Evolutionary conservation across 2,888 invertebrate species (phyloP).

Genomic region (Capitulum mitella): DNA sequence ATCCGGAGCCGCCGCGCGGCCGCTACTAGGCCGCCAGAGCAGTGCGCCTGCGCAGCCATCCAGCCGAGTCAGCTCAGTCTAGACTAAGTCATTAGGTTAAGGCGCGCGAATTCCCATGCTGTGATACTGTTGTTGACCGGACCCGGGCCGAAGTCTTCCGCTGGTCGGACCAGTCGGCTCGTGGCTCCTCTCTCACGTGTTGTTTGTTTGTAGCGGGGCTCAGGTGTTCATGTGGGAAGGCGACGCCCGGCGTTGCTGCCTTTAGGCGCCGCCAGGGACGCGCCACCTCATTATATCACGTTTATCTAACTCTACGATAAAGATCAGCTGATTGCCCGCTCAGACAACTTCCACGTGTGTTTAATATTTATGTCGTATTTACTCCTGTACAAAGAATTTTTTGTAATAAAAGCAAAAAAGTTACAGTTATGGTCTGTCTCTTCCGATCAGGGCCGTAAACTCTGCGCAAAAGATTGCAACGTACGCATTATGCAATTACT

Average conservation of each 20-base stretch:
- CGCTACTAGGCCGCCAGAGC: background rate
- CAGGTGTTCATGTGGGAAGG: background rate
- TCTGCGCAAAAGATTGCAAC: too few relatives aligned
- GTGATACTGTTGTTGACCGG: conserved; percentile 24
- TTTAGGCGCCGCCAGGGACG: too few relatives aligned
- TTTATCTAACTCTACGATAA: background rate
- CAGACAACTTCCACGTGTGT: too few relatives aligned
- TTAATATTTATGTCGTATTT: background rate
- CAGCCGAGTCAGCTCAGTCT: background rate
- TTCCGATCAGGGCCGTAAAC: too few relatives aligned
- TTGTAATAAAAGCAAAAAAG: background rate
- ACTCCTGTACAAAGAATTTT: background rate
- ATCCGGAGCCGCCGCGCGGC: background rate
- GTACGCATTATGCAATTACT: too few relatives aligned
- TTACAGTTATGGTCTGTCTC: too few relatives aligned
- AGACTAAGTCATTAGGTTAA: conserved; percentile 18
- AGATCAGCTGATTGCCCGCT: conserved; percentile 3
- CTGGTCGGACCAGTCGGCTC: conserved; percentile 1
- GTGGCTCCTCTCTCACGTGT: background rate
- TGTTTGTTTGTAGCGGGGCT: background rate
- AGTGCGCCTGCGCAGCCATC: background rate
- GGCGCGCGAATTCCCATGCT: conserved; percentile 23
- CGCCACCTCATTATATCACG: too few relatives aligned
- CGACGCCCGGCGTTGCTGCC: too few relatives aligned
- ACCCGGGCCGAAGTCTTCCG: background rate